Conservation (phyloP, 1,140 invertebrate genomes). For the Apocrypta bakeri region DNA sequence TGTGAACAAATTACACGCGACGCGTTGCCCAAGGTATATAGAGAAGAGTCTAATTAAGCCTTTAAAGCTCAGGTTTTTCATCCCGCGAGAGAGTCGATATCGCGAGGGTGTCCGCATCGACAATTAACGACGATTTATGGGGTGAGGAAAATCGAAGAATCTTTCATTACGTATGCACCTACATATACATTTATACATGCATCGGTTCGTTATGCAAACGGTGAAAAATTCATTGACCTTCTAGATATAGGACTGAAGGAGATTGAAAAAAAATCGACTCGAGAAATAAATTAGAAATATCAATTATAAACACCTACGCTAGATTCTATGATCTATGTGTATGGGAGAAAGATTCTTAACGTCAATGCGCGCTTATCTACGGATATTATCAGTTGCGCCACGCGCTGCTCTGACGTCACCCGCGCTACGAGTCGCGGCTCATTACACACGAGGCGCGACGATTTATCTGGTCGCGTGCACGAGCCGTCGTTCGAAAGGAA, state of each 20-base stretch:
- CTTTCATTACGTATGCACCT: background rate
- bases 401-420: background rate
- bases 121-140: slow-evolving; percentile 35
- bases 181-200: background rate
- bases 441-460: slow-evolving; percentile 10
- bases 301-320: background rate
- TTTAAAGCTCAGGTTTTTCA: slow-evolving; percentile 22
- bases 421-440: background rate
- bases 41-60: slow-evolving; percentile 37
- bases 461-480: background rate
- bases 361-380: background rate
- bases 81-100: background rate
- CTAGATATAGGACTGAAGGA: no score
- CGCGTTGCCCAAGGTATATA: background rate
- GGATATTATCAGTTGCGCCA: slow-evolving; percentile 1
- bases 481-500: background rate
- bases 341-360: background rate
- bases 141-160: slow-evolving; percentile 21
- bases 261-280: background rate
- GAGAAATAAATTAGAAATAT: background rate
- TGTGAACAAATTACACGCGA: slow-evolving; percentile 29
- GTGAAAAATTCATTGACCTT: no score
- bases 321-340: background rate
- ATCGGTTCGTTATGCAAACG: slow-evolving; percentile 28
- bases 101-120: background rate